Base-by-base conservation (phyloP, 2,113 vertebrate genomes). In the Phaethon lepturus region DNA sequence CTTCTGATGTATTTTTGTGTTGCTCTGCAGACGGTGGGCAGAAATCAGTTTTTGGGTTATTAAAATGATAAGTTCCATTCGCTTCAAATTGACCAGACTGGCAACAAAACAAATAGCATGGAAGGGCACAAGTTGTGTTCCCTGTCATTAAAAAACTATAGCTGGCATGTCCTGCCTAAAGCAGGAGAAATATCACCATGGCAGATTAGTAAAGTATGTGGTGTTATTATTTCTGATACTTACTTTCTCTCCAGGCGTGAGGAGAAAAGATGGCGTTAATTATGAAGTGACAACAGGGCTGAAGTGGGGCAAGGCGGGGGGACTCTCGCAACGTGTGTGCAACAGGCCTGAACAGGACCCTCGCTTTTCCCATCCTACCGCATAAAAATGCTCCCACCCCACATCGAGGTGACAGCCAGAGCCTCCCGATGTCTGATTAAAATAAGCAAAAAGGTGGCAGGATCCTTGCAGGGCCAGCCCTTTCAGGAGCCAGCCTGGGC, bases 301-400 rank as follows among this genome's bases (percentile, higher is more conserved):
- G 56, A 78, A 72, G 53, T 3, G 5, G 33, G 23, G 7, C 3
- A 38, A 3, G 4, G 4, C 2, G 1, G 8, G 13, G 22, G 5
- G 28, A 31, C 2, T 60, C 22, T 67, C 0, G 0, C 13, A 49
- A 1, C 2, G 2, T 49, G 26, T 16, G 7, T 33, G 8, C 0
- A 1, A 26, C 42, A 58, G 13, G 59, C 24, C 17, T 55, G 47
- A 77, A 25, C 3, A 1, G 5, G 14, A 25, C 13, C 52, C 20
- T 10, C 19, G 8, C 20, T 10, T 66, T 77, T 74, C 19, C 17
- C 13, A 29, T 44, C 13, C 17, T 5, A 3, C 2, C 1, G 10
- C 8, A 20, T 26, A 49, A 69, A 60, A 81, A 69, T 40, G 5
- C 17, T 77, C 87, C 45, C 6, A 49, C 7, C 10, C 6, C 3